phyloP scores from a whole-genome alignment of 2,113 vertebrate species.

The Eurypyga helias region DNA sequence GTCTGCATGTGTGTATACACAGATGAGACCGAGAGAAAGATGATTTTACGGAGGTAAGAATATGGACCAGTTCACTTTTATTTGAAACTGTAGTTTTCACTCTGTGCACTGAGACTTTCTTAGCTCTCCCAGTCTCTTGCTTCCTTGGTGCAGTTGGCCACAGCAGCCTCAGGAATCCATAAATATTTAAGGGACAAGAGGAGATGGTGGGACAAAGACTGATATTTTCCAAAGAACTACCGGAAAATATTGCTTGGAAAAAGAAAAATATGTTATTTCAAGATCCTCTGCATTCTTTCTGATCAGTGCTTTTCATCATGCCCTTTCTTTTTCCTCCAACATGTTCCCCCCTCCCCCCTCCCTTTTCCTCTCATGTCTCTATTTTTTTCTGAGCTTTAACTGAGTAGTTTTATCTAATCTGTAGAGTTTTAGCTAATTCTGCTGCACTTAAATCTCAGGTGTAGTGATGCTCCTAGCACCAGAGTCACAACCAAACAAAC shows the following conservation, averaged over 20 bases:
- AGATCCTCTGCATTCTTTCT: background rate
- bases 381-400: background rate
- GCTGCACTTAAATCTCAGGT: background rate
- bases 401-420: background rate
- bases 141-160: background rate
- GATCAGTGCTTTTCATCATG: background rate
- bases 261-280: background rate
- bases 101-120: background rate
- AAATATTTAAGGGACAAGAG: background rate
- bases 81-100: background rate
- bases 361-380: background rate
- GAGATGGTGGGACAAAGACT: background rate
- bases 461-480: background rate
- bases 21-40: background rate
- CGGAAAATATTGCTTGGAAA: background rate
- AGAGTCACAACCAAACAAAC: background rate
- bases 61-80: background rate
- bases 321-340: background rate
- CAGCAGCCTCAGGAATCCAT: background rate
- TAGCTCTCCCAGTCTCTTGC: background rate
- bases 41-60: background rate
- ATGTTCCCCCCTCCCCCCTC: accelerated
- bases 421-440: background rate
- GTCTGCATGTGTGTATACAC: background rate
- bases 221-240: background rate